Percentiles rank a stretch among this genome's conserved stretches.
Evolutionary conservation across 2,888 invertebrate species (phyloP).

Genomic region (Alloplasta piceator): DNA sequence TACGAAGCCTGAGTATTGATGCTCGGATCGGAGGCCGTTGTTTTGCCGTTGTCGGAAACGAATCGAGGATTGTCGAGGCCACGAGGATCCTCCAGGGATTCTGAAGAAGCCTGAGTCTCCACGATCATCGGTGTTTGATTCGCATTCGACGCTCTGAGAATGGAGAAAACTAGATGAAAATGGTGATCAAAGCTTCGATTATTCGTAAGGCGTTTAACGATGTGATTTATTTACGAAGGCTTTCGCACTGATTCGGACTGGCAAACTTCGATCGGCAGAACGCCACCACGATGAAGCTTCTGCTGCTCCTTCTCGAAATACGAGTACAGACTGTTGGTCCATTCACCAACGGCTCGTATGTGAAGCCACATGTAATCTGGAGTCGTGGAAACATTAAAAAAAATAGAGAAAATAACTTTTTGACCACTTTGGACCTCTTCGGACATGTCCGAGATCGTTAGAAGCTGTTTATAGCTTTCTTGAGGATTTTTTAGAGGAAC

Average conservation of each 20-base stretch:
- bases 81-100: slow-evolving; percentile 78
- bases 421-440: not conserved
- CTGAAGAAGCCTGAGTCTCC: slow-evolving; percentile 72
- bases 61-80: slow-evolving; percentile 77
- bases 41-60: slow-evolving; percentile 72
- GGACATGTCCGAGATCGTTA: slow-evolving; percentile 12
- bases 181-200: slow-evolving; percentile 46
- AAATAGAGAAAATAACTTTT: not conserved
- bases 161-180: slow-evolving; percentile 13
- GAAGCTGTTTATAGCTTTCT: not conserved
- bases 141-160: slow-evolving; percentile 47
- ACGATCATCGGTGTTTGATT: slow-evolving; percentile 52
- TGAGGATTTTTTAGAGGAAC: no score
- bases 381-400: slow-evolving; percentile 9
- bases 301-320: slow-evolving; percentile 94
- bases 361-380: slow-evolving; percentile 96
- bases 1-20: slow-evolving; percentile 67
- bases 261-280: slow-evolving; percentile 82
- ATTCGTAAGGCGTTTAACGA: not conserved
- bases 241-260: slow-evolving; percentile 65
- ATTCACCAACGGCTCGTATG: slow-evolving; percentile 96
- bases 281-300: slow-evolving; percentile 88
- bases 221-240: slow-evolving; percentile 75
- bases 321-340: slow-evolving; percentile 94
- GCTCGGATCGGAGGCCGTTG: slow-evolving; percentile 68